These are phyloP conservation scores for Drosophila incognita DNA, from an alignment of 2,888 invertebrate species.

Conservation along the genomic window DNA sequence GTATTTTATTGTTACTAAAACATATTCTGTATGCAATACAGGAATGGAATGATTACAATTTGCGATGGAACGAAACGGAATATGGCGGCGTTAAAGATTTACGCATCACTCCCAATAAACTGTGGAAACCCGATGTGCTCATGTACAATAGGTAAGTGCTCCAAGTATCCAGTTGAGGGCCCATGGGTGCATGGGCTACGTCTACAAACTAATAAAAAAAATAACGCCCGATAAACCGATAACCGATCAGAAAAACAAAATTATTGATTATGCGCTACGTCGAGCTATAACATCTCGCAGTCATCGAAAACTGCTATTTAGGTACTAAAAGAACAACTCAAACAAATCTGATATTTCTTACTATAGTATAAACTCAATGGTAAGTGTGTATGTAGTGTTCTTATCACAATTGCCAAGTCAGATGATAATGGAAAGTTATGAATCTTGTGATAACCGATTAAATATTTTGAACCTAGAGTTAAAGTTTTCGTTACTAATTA, in stretches of 20 bases:
- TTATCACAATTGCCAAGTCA: slow-evolving; percentile 7
- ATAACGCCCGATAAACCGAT: slow-evolving; percentile 56
- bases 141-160: slow-evolving; percentile 98
- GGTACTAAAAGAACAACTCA: slow-evolving; percentile 33
- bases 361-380: slow-evolving; percentile 36
- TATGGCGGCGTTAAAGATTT: slow-evolving; percentile 97
- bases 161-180: slow-evolving; percentile 18
- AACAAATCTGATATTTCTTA: slow-evolving; percentile 24
- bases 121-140: slow-evolving; percentile 99
- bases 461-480: slow-evolving; percentile 20
- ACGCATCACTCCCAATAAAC: slow-evolving; percentile 96
- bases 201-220: slow-evolving; percentile 32
- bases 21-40: slow-evolving; percentile 83
- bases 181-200: slow-evolving; percentile 7
- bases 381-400: slow-evolving; percentile 48
- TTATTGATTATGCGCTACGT: slow-evolving; percentile 58
- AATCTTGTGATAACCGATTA: background rate
- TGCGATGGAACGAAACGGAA: slow-evolving; percentile 98
- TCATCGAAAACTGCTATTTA: slow-evolving; percentile 25
- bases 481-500: slow-evolving; percentile 14
- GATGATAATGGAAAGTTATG: slow-evolving; percentile 16
- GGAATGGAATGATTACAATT: slow-evolving; percentile 99
- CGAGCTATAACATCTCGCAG: slow-evolving; percentile 21
- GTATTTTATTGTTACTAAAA: slow-evolving; percentile 47
- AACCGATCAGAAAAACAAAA: slow-evolving; percentile 47